Conservation (phyloP, 1,140 invertebrate genomes). For the Apocrypta bakeri region DNA sequence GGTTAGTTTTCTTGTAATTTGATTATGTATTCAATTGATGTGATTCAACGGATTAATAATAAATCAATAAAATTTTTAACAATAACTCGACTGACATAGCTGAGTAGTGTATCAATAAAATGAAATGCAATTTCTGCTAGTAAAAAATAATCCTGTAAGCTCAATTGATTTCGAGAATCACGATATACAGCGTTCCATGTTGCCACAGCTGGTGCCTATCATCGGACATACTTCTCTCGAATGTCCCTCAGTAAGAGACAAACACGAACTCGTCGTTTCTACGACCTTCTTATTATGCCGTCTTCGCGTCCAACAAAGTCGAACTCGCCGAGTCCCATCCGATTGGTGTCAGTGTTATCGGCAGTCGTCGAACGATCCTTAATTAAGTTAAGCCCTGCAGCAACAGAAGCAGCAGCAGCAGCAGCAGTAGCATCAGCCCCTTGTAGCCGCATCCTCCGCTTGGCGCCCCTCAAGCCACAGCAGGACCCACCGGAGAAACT, state of each 20-base stretch:
- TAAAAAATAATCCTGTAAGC: too few species aligned
- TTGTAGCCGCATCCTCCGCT: background rate
- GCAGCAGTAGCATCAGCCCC: background rate
- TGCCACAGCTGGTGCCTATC: background rate
- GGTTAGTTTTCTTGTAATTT: too few species aligned
- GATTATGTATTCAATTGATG: too few species aligned
- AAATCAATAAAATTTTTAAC: too few species aligned
- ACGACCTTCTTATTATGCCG: slow-evolving; percentile 18
- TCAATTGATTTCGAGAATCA: too few species aligned
- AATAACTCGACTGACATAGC: too few species aligned
- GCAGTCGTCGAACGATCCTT: slow-evolving; percentile 64
- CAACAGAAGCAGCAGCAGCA: background rate
- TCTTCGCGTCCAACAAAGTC: slow-evolving; percentile 15
- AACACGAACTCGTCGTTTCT: background rate
- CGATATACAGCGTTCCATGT: too few species aligned
- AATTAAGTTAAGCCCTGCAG: slow-evolving; percentile 65
- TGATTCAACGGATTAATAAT: too few species aligned
- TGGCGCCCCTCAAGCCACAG: background rate
- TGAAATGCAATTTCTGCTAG: too few species aligned
- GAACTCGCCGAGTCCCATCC: slow-evolving; percentile 20
- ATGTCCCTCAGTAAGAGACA: background rate
- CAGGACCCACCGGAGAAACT: slow-evolving; percentile 60
- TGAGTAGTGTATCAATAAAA: too few species aligned
- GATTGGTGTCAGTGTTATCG: slow-evolving; percentile 58
- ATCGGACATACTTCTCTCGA: background rate